phyloP scores from a whole-genome alignment of 2,888 invertebrate species.

The Vandiemenella viatica region DNA sequence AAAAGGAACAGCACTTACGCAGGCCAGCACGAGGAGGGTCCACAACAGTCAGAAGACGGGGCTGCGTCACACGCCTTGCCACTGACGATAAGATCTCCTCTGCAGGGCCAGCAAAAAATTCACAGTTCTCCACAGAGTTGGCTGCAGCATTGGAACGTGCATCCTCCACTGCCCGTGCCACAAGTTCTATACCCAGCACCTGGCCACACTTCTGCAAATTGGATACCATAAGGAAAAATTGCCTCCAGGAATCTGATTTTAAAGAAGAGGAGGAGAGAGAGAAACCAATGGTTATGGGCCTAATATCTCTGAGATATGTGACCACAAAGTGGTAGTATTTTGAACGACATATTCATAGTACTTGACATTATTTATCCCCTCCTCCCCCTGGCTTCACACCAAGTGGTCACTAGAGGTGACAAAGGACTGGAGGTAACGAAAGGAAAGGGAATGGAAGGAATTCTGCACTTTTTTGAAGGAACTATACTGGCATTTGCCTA shows the following conservation, averaged over 20 bases:
- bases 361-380: no score
- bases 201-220: constrained; percentile 57
- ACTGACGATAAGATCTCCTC: constrained; percentile 71
- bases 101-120: constrained; percentile 81
- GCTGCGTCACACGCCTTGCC: constrained; percentile 40
- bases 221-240: constrained; percentile 17
- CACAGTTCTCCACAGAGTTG: constrained; percentile 65
- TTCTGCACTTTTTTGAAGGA: no score
- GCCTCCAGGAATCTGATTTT: neutral
- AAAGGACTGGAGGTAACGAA: no score
- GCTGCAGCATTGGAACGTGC: constrained; percentile 71
- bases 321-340: no score
- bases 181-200: constrained; percentile 81
- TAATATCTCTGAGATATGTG: no score
- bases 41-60: constrained; percentile 71
- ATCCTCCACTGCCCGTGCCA: constrained; percentile 74
- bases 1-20: constrained; percentile 52
- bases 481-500: no score
- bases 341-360: no score
- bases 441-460: no score
- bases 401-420: no score
- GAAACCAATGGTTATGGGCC: no score
- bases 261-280: neutral
- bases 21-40: constrained; percentile 94
- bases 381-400: no score